A percentile compares a stretch with the other conserved stretches of the same genome.
Conservation (phyloP, 2,888 invertebrate species). For the Gortyna flavago region DNA sequence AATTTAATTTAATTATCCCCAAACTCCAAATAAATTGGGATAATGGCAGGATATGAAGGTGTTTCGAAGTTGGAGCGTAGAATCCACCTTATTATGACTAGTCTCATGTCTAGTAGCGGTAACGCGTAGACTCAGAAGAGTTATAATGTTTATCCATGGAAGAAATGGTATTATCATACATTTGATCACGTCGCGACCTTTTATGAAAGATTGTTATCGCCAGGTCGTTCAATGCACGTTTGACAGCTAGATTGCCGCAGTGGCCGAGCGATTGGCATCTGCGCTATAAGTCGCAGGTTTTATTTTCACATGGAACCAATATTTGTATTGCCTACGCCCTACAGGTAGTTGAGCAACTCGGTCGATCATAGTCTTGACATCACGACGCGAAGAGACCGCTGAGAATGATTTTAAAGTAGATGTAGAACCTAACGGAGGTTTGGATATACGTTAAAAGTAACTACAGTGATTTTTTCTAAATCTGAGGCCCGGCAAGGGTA, state of each 20-base stretch:
- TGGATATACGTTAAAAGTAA: not conserved
- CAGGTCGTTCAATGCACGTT: conserved; percentile 23
- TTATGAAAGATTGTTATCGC: conserved; percentile 19
- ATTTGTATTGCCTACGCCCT: conserved; percentile 15
- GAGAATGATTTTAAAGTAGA: not conserved
- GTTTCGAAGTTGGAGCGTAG: not conserved
- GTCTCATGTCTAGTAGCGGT: not conserved
- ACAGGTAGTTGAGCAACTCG: not conserved
- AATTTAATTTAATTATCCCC: too few species aligned
- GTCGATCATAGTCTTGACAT: conserved; percentile 2
- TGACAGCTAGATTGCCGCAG: conserved; percentile 27
- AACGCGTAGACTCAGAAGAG: conserved; percentile 9
- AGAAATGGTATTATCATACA: not conserved
- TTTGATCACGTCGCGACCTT: conserved; percentile 3
- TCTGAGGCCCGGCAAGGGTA: not conserved
- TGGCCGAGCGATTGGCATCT: conserved; percentile 33
- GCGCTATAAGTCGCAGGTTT: conserved; percentile 25
- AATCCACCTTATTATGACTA: not conserved
- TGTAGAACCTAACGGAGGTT: not conserved
- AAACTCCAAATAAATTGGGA: not conserved
- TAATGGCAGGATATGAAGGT: not conserved
- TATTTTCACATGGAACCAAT: conserved; percentile 31
- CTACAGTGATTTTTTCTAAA: not conserved
- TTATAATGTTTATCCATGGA: not conserved
- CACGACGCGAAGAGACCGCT: not conserved